Base-by-base conservation (phyloP, 2,113 vertebrate species). In the Sylvilagus bachmani region DNA sequence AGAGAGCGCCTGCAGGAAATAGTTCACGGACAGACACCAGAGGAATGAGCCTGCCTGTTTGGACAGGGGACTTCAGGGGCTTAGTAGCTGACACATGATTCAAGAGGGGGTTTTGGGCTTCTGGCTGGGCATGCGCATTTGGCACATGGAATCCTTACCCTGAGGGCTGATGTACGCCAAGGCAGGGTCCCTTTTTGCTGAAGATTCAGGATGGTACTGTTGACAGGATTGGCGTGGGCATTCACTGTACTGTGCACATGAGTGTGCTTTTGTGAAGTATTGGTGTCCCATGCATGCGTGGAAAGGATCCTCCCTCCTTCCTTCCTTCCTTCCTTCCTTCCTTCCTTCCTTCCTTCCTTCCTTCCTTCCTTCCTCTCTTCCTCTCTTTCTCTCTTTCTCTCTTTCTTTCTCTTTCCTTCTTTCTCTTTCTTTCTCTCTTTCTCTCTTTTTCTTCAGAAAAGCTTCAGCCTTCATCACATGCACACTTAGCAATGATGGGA, bases 181-280 rank as follows among this genome's bases (percentile, higher is more conserved):
- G 0, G 0, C 14, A 14, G 0, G 27, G 29, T 0, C 4, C 17
- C 21, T 2, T 67, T 3, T 61, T 53, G 22, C 6, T 13, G 27
- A 58, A 16, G 11, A 58, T 49, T 85, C 12, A 71, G 38, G 33
- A 80, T 17, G 27, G 16, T 5, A 9, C 4, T 10, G 38, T 9
- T 5, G 11, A 19, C 5, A 29, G 86, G 33, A n/a, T 36, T 33
- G 7, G 58, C 62, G 19, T 36, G 27, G 66, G 29, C 21, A 17
- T 61, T 79, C 25, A 8, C 8, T 55, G 51, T n/a, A 82, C 73
- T 82, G 62, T 13, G 31, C 10, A 4, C 25, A 21, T 11, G 27
- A 53, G 17, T n/a, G 31, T 53, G 38, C 25, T 51, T 82, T 77
- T 69, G 19, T 51, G 49, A 74, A 64, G 29, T 69, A 21, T 83